phyloP scores from a whole-genome alignment of 2,797 vertebrate genomes.

The Fistularia tabacaria region DNA sequence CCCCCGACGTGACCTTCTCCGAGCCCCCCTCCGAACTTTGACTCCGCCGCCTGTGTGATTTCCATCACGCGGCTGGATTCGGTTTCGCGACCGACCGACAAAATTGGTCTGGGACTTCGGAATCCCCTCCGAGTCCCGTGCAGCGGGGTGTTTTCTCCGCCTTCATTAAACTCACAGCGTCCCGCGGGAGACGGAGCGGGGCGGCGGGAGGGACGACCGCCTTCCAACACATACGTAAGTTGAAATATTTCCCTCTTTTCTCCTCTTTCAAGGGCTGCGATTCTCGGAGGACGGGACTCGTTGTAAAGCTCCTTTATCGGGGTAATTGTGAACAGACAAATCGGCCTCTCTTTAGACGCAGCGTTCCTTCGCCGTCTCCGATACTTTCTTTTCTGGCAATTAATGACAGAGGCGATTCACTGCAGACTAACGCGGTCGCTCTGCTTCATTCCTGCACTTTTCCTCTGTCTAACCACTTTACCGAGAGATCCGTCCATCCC shows the following conservation, averaged over 20 bases:
- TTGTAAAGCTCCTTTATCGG: slow-evolving; percentile 45
- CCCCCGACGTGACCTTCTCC: slow-evolving; percentile 48
- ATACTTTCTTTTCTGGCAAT: slow-evolving; percentile 7
- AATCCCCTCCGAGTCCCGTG: slow-evolving; percentile 59
- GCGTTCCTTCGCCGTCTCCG: slow-evolving; percentile 21
- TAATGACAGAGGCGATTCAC: slow-evolving; percentile 20
- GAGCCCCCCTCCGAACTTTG: slow-evolving; percentile 42
- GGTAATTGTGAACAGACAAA: slow-evolving; percentile 27
- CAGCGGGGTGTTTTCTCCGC: slow-evolving; percentile 58
- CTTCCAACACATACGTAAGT: slow-evolving; percentile 51
- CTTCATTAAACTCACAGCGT: slow-evolving; percentile 70
- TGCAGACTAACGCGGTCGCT: slow-evolving; percentile 8
- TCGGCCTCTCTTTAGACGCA: slow-evolving; percentile 30
- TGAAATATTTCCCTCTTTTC: slow-evolving; percentile 19
- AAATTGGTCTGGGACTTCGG: slow-evolving; percentile 63
- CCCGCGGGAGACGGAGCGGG: slow-evolving; percentile 34
- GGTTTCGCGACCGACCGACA: slow-evolving; percentile 58
- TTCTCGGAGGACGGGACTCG: slow-evolving; percentile 13
- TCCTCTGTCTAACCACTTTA: slow-evolving; percentile 26
- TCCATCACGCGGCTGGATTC: slow-evolving; percentile 35
- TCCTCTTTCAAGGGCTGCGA: slow-evolving; percentile 37
- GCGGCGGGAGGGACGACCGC: slow-evolving; percentile 52
- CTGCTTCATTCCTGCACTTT: slow-evolving; percentile 11
- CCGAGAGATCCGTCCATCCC: slow-evolving; percentile 26
- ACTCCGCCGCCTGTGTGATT: slow-evolving; percentile 17